Base-by-base conservation (phyloP, 1,140 invertebrate species). In the Drosophila grimshawi region DNA sequence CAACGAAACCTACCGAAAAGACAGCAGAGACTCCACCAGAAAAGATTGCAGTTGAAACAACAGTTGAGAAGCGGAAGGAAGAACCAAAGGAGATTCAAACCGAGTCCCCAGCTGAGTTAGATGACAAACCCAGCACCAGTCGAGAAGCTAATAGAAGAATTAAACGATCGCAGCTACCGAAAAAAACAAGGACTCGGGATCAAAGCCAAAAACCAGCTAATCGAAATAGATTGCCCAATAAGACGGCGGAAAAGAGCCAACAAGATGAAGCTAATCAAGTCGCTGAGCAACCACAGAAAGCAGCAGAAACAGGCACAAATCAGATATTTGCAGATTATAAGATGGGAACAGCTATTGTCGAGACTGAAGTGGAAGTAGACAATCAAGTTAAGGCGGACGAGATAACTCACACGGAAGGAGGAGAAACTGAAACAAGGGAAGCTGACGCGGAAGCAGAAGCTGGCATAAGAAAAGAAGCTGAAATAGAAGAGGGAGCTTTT, bases 131-230 rank as follows among this genome's bases (percentile, higher is more conserved):
- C 8, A 70, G 76, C 33, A 80, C 80, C 0, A 86, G 83, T 19
- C 62, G 69, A 11, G 80, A 82, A 0, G 72, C 76, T 3, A 49
- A 27, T 27, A 69, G 62, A n/a, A 68, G 52, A 55, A 77, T 48
- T 11, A 82, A 63, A 7, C 60, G 80, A 19, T 82, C 83, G 0
- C 76, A 80, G 8, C 45, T 67, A 30, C 30, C 52, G 2, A 86
- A 51, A 37, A 86, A 74, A 19, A 62, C 46, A 2, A 66, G 76
- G 67, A 7, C 46, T 0, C 53, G 82, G 0, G 83, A 86, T 6
- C 85, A 81, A 3, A 88, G 83, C 33, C 82, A 86, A 51, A 79
- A 67, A 11, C 82, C 83, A 6, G 59, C 30, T 3, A 79, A 79
- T 49, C 49, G 82, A 2, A 32, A 27, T 0, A 59, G 30, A 8